Evolutionary conservation across 2,888 invertebrate genomes (phyloP), one percentile per base, ranked within the genome.

Genomic region (Eupithecia pulchellata): DNA sequence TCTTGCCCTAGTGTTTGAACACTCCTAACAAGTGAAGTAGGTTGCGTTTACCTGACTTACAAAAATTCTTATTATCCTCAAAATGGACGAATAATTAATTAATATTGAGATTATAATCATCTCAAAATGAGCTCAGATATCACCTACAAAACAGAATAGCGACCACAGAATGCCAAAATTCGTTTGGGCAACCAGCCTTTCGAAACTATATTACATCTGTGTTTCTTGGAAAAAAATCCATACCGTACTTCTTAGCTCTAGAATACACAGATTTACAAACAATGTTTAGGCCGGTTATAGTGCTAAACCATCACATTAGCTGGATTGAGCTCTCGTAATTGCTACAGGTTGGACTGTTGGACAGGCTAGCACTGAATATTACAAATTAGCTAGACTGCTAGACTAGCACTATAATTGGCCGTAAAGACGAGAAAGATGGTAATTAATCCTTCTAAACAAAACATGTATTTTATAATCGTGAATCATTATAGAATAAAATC

Each of bases 151-250:
- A 71, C 77, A 79, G 77, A 76, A 79, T 79, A 80, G 72, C 73
- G 73, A 75, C 74, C 76, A 67, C 69, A 63, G 42, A 69, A 70
- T 71, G 73, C 75, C 20, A 77, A 75, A 78, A 77, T 77, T 80
- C 79, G 80, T 79, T 77, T 42, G 68, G 42, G 67, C 67, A 70
- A 77, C 76, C 80, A 81, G 79, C 79, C 78, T 77, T 79, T 13
- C n/a, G 60, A 63, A 68, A 39, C 47, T 55, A 68, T 25, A 52
- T 13, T 52, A 62, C 14, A 39, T 55, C n/a, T 30, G 11, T 55
- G 39, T 34, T 60, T 66, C 42, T 63, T 55, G 32, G 20, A 62
- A 65, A 52, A 29, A 58, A 67, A 67, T 25, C 52, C 25, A 13
- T 55, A 25, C 60, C 9, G 8, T 71, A 25, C 17, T 62, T 64